A percentile compares a stretch with the other conserved stretches of the same genome.
These are phyloP conservation scores for Xestia c-nigrum DNA, from an alignment of 2,888 invertebrate species.

Conservation along the genomic window DNA sequence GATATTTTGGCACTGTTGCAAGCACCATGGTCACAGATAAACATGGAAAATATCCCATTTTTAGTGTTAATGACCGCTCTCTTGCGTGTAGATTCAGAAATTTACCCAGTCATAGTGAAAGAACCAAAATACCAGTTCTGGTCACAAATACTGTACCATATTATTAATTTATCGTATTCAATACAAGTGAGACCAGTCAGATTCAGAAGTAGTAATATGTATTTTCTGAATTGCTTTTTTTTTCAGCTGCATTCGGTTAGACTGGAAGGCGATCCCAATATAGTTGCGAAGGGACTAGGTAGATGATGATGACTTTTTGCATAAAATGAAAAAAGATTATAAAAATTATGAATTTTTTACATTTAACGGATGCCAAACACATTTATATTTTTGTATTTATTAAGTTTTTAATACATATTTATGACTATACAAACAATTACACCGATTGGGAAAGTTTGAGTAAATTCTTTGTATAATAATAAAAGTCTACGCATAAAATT, in stretches of 20 bases:
- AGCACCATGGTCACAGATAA: not conserved
- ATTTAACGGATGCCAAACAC: not conserved
- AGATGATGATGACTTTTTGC: no score
- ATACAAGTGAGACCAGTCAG: not conserved
- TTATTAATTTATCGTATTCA: not conserved
- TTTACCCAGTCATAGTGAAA: not conserved
- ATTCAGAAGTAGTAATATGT: no score
- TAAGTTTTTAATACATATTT: not conserved
- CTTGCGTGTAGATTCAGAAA: not conserved
- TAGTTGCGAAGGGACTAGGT: no score
- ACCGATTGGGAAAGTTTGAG: not conserved
- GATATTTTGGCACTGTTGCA: not conserved
- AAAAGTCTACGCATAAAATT: not conserved
- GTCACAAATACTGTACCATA: not conserved
- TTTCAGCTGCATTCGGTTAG: no score
- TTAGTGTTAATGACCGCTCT: not conserved
- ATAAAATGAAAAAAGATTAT: not conserved
- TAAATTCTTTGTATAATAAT: not conserved
- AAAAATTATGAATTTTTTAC: not conserved
- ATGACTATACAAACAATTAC: not conserved
- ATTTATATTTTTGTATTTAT: not conserved
- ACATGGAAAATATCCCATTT: not conserved
- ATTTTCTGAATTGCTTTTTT: no score
- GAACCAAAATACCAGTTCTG: not conserved
- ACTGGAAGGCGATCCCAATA: no score